Evolutionary conservation across 2,797 vertebrate species (phyloP).

Genomic region (Falco columbarius): DNA sequence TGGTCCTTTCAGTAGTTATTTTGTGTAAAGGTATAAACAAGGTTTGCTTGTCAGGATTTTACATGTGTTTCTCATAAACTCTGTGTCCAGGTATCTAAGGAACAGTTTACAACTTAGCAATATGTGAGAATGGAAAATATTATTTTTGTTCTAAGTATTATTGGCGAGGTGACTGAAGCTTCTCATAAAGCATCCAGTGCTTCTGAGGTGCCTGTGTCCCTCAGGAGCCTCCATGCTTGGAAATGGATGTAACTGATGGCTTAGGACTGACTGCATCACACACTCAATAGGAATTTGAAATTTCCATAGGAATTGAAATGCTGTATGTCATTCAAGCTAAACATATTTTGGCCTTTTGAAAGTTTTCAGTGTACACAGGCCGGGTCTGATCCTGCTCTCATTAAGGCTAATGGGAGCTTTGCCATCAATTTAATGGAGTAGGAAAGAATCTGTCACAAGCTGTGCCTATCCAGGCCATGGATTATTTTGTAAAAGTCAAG

Average conservation of each 20-base stretch:
- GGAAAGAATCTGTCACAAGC: slow-evolving; percentile 50
- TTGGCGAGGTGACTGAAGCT: slow-evolving; percentile 25
- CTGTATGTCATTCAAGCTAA: slow-evolving; percentile 1
- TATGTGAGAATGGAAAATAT: slow-evolving; percentile 72
- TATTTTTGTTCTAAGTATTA: slow-evolving; percentile 65
- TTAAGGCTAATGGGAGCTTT: slow-evolving; percentile 31
- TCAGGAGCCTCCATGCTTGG: background rate
- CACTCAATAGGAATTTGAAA: background rate
- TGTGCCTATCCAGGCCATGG: background rate
- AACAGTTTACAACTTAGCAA: slow-evolving; percentile 60
- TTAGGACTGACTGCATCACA: background rate
- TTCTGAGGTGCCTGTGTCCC: slow-evolving; percentile 53
- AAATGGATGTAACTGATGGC: slow-evolving; percentile 14
- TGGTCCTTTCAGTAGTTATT: slow-evolving; percentile 63
- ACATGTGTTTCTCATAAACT: slow-evolving; percentile 71
- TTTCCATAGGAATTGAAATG: slow-evolving; percentile 29
- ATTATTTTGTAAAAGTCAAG: slow-evolving; percentile 7
- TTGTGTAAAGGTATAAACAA: slow-evolving; percentile 53
- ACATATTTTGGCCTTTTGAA: slow-evolving; percentile 6
- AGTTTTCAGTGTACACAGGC: background rate
- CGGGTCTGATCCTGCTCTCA: background rate
- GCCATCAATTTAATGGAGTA: slow-evolving; percentile 23
- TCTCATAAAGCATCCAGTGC: slow-evolving; percentile 10
- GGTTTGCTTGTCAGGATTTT: slow-evolving; percentile 27
- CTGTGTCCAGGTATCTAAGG: slow-evolving; percentile 59